These are phyloP conservation scores for Cataglyphis hispanica DNA, from an alignment of 1,140 invertebrate species.

Conservation along the genomic window DNA sequence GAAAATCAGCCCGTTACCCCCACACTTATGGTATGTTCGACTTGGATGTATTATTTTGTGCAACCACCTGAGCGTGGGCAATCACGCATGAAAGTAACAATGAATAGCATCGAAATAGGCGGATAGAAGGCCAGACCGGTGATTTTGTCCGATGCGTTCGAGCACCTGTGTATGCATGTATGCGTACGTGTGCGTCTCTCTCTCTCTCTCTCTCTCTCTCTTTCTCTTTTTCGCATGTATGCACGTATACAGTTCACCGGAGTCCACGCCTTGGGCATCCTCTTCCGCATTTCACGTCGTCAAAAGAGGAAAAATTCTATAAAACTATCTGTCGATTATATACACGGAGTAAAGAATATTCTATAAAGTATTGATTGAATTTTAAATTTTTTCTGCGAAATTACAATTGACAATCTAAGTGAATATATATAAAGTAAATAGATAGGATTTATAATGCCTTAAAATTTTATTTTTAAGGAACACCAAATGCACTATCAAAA, in stretches of 20 bases:
- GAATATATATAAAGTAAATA: neutral
- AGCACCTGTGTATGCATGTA: constrained; percentile 6
- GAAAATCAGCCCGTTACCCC: constrained; percentile 45
- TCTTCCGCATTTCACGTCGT: constrained; percentile 76
- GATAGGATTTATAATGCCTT: neutral
- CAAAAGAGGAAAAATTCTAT: constrained; percentile 72
- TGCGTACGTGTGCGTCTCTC: neutral
- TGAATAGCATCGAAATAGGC: constrained; percentile 70
- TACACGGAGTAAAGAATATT: constrained; percentile 36
- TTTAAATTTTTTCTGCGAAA: neutral
- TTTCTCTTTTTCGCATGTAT: neutral
- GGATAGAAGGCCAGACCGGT: constrained; percentile 71
- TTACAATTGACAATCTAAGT: neutral
- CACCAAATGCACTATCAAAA: neutral
- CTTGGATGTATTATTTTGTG: constrained; percentile 66
- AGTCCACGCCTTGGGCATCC: constrained; percentile 69
- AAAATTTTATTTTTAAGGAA: neutral
- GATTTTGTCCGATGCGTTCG: constrained; percentile 67
- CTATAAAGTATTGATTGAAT: neutral
- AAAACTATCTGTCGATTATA: constrained; percentile 60
- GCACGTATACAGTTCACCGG: neutral
- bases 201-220: no score
- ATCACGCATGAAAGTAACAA: constrained; percentile 64
- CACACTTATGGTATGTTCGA: neutral
- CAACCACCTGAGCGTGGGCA: constrained; percentile 43